phyloP scores from a whole-genome alignment of 2,888 invertebrate genomes.

The Chrysotoxum bicinctum region DNA sequence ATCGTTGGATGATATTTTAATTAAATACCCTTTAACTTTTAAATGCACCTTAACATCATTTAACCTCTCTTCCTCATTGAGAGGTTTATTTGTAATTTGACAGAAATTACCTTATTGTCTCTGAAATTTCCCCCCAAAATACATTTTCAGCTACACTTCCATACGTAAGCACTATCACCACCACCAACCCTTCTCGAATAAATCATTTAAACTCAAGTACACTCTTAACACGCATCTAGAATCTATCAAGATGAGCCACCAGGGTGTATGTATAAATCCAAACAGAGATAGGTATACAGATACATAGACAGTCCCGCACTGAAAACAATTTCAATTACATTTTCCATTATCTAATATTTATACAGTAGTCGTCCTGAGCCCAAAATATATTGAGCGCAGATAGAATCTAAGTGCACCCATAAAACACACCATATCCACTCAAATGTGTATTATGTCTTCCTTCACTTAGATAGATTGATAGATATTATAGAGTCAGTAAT shows the following conservation, averaged over 20 bases:
- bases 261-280: not conserved
- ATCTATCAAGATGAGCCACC: conserved; percentile 46
- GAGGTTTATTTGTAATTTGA: not conserved
- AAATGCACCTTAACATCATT: not conserved
- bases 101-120: not conserved
- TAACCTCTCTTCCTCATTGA: not conserved
- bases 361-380: conserved; percentile 44
- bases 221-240: conserved; percentile 10
- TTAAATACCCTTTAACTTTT: not conserved
- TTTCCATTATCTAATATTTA: conserved; percentile 70
- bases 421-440: conserved; percentile 64
- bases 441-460: conserved; percentile 26
- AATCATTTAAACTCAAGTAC: conserved; percentile 39
- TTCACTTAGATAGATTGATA: conserved; percentile 15
- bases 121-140: not conserved
- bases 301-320: not conserved
- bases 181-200: conserved; percentile 18
- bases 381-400: conserved; percentile 37
- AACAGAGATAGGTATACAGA: not conserved
- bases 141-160: not conserved
- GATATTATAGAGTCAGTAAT: not conserved
- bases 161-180: not conserved
- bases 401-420: conserved; percentile 63
- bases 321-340: conserved; percentile 60
- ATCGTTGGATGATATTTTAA: not conserved